Conservation (phyloP, 2,797 vertebrate genomes). For the Leptoclinus maculatus region DNA sequence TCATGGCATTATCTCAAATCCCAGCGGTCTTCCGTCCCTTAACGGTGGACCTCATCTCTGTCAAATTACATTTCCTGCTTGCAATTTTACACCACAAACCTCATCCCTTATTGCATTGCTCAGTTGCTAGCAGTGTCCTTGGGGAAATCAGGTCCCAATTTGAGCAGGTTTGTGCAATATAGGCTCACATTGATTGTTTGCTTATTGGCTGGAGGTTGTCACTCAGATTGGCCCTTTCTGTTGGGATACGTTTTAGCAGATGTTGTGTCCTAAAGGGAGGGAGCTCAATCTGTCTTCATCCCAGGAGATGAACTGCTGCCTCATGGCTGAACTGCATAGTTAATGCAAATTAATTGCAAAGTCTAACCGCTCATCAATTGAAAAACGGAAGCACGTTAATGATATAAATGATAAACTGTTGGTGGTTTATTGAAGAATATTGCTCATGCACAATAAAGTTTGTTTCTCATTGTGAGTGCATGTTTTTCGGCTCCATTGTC, state of each 20-base stretch:
- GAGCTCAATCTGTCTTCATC: conserved; percentile 43
- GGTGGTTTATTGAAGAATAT: not conserved
- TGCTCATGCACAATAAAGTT: not conserved
- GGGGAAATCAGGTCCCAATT: conserved; percentile 73
- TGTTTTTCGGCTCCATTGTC: not conserved
- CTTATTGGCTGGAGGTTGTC: conserved; percentile 74
- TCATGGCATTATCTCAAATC: conserved; percentile 20
- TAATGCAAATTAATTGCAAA: not conserved
- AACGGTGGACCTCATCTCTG: conserved; percentile 44
- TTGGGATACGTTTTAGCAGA: conserved; percentile 54
- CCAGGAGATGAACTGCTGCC: conserved; percentile 25
- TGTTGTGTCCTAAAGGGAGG: conserved; percentile 52
- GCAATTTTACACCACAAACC: conserved; percentile 61
- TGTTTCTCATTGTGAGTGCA: not conserved
- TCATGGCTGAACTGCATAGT: conserved; percentile 1
- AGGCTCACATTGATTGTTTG: conserved; percentile 67
- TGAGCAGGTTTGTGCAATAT: conserved; percentile 48
- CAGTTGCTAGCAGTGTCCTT: conserved; percentile 36
- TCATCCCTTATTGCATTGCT: conserved; percentile 51
- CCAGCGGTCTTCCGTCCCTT: conserved; percentile 25
- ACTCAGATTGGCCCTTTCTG: conserved; percentile 57
- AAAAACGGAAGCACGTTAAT: not conserved
- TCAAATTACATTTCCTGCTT: conserved; percentile 71
- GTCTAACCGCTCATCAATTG: not conserved
- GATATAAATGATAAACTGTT: not conserved